Evolutionary conservation across 2,797 vertebrate genomes (phyloP), one percentile per base, ranked within the genome.

Genomic region (Rhinophrynus dorsalis): DNA sequence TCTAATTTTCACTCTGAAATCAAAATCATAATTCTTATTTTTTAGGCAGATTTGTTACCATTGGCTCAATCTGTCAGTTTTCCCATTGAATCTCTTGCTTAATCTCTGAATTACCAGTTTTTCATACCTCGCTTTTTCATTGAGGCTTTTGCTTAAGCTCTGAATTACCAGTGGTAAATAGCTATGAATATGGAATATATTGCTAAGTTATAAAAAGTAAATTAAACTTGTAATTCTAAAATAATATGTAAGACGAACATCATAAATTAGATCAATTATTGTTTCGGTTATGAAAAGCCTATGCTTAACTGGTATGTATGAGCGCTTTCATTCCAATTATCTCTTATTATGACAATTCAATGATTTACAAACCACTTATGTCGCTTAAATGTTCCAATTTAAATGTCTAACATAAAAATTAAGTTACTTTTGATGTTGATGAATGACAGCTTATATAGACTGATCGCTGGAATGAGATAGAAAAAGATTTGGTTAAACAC

Each of bases 401-500:
- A 73, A 50, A 58, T 60, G 47, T 45, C 45, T 52, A 45, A 33
- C 45, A 26, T 29, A 32, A 54, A n/a, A 73, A 54, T 60, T 42
- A 66, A 66, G 60, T 60, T 59, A 54, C 29, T 44, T 35, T 58
- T 59, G 60, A 60, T 45, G 66, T 23, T 54, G 55, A 66, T 65
- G 40, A 66, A 60, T 73, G 35, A 29, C 11, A 24, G 56, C 62
- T 61, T 10, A 8, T 17, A 40, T 52, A 5, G 44, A 38, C 15
- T 44, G 35, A 59, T 73, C 32, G 10, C 9, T 48, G 29, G 21
- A 40, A 58, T 40, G 44, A 40, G 44, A 47, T 57, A 21, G 12
- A 50, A 38, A 58, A 30, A 47, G 30, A 59, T 51, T 32, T 48
- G n/a, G 35, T 51, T 73, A 30, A 27, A 32, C 54, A 23, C 20